Evolutionary conservation across 2,888 invertebrate genomes (phyloP).

Genomic region (Amphipoea lucens): DNA sequence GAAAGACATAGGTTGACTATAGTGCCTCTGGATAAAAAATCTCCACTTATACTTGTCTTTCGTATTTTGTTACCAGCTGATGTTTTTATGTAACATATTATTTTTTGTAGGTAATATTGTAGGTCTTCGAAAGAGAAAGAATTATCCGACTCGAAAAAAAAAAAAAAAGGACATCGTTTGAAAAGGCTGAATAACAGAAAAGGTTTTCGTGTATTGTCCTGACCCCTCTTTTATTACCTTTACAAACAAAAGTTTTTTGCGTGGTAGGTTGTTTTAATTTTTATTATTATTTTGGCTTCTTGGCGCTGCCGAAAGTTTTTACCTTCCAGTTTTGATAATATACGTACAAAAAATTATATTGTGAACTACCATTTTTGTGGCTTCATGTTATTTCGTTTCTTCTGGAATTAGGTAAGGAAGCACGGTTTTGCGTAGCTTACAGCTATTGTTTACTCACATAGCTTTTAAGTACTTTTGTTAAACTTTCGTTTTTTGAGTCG

Average conservation of each 20-base stretch:
- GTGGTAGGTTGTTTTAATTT: slow-evolving; percentile 38
- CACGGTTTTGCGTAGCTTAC: slow-evolving; percentile 6
- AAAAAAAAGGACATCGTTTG: slow-evolving; percentile 12
- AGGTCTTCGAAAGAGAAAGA: slow-evolving; percentile 31
- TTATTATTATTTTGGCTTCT: slow-evolving; percentile 49
- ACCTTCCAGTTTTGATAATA: slow-evolving; percentile 22
- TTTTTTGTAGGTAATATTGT: slow-evolving; percentile 4
- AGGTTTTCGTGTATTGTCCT: slow-evolving; percentile 37
- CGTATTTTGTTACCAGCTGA: no score
- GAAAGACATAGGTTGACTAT: background rate
- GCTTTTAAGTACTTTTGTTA: slow-evolving; percentile 3
- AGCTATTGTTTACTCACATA: slow-evolving; percentile 21
- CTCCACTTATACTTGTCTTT: no score
- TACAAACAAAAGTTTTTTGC: slow-evolving; percentile 23
- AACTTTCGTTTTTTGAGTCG: background rate
- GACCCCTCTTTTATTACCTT: slow-evolving; percentile 20
- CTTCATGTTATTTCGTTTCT: slow-evolving; percentile 43
- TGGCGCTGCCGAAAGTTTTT: slow-evolving; percentile 29
- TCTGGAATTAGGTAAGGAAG: slow-evolving; percentile 13
- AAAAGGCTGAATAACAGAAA: slow-evolving; percentile 30
- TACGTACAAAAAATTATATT: slow-evolving; percentile 16
- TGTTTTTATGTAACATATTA: background rate
- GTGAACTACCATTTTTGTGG: slow-evolving; percentile 48
- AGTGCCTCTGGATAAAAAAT: no score
- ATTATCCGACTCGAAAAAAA: background rate